Percentiles rank a stretch among this genome's conserved stretches.
phyloP scores from a whole-genome alignment of 2,797 vertebrate species.

The Sebastes reedi region DNA sequence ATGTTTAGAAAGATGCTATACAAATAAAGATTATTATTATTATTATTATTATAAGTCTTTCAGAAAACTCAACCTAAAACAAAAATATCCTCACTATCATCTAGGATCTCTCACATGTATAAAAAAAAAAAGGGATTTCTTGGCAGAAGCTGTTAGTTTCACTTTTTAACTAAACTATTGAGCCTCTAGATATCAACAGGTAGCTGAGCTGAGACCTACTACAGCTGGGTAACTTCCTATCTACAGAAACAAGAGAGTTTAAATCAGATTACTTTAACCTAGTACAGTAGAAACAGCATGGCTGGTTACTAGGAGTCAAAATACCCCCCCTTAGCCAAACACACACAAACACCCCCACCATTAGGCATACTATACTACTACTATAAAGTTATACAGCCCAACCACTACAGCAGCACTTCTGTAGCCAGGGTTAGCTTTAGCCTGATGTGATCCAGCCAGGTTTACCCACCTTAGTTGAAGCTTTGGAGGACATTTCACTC shows the following conservation, averaged over 20 bases:
- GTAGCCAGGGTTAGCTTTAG: too few species aligned
- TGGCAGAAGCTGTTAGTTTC: neutral
- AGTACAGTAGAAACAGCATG: too few species aligned
- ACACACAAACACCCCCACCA: conserved; percentile 11
- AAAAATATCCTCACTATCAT: neutral
- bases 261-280: rapidly evolving
- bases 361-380: neutral
- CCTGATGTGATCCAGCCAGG: conserved; percentile 19
- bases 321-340: neutral
- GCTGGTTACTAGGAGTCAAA: neutral
- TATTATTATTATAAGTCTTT: neutral
- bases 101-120: neutral
- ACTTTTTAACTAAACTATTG: neutral
- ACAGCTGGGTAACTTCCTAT: too few species aligned
- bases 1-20: too few species aligned
- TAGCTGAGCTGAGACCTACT: too few species aligned
- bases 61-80: neutral
- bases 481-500: conserved; percentile 91
- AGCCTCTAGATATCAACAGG: too few species aligned
- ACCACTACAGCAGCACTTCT: neutral
- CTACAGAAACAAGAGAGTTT: too few species aligned
- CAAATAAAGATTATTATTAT: too few species aligned
- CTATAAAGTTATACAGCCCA: conserved; percentile 2
- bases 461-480: conserved; percentile 88
- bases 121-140: neutral